A percentile compares a stretch with the other conserved stretches of the same genome.
Conservation (phyloP, 2,113 vertebrate genomes). For the Silurus meridionalis region DNA sequence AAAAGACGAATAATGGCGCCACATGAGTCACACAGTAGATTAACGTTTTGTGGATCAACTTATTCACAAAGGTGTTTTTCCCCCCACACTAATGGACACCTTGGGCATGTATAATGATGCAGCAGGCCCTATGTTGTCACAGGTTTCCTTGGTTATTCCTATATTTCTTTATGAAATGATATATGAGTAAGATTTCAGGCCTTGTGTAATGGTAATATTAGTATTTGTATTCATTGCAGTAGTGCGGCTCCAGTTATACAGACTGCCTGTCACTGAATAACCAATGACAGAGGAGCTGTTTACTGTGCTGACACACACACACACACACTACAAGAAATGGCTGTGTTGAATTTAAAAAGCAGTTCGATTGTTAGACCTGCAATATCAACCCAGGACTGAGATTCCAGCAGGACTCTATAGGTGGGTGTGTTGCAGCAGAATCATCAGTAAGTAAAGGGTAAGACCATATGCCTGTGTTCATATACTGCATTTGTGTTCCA, state of each 20-base stretch:
- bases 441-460: not conserved
- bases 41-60: not conserved
- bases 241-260: conserved; percentile 26
- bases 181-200: not conserved
- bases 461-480: not conserved
- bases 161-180: not conserved
- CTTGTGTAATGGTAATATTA: not conserved
- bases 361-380: not conserved
- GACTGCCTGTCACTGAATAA: conserved; percentile 14
- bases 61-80: too few species aligned
- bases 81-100: not conserved
- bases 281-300: conserved; percentile 10
- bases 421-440: conserved; percentile 21
- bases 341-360: not conserved
- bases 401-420: conserved; percentile 10
- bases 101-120: not conserved
- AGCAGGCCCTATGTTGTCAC: not conserved
- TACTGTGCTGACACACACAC: not conserved
- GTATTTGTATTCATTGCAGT: not conserved
- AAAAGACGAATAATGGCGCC: not conserved
- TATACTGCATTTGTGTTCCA: not conserved
- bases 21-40: not conserved
- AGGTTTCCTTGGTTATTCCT: not conserved
- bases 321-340: not conserved
- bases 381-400: not conserved